Conservation (phyloP, 2,113 vertebrate species). For the Tachysurus vachellii region DNA sequence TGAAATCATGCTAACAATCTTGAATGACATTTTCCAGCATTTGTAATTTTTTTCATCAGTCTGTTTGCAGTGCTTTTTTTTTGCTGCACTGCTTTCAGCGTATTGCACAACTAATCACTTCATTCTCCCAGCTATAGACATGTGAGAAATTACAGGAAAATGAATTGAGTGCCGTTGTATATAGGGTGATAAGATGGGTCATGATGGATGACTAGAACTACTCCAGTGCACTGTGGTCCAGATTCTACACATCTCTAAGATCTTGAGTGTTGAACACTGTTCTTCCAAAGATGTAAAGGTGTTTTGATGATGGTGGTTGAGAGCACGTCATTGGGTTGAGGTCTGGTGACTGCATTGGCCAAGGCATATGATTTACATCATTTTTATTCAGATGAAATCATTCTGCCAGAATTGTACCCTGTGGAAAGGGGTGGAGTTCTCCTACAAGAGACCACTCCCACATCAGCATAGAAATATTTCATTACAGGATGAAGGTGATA, state of each 20-base stretch:
- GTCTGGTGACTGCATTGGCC: neutral
- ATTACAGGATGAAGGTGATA: neutral
- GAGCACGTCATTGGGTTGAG: neutral
- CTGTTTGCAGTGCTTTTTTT: neutral
- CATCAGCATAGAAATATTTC: neutral
- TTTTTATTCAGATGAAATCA: neutral
- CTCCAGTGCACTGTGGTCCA: neutral
- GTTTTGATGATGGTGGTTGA: neutral
- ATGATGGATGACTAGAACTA: neutral
- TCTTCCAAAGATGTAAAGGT: neutral
- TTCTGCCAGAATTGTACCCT: neutral
- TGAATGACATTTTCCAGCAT: neutral
- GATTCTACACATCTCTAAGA: neutral
- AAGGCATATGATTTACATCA: too few relatives aligned
- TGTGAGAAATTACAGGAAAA: neutral
- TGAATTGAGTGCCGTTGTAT: neutral
- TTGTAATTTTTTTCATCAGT: neutral
- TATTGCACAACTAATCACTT: neutral
- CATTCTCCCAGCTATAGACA: neutral
- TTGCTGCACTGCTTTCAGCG: neutral
- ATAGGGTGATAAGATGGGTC: neutral
- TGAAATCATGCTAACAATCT: conserved; percentile 7
- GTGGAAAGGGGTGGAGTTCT: neutral
- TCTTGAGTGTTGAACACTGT: neutral
- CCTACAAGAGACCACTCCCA: neutral